A percentile compares a stretch with the other conserved stretches of the same genome.
Conservation (phyloP, 2,113 vertebrate species). For the Pluvialis apricaria region DNA sequence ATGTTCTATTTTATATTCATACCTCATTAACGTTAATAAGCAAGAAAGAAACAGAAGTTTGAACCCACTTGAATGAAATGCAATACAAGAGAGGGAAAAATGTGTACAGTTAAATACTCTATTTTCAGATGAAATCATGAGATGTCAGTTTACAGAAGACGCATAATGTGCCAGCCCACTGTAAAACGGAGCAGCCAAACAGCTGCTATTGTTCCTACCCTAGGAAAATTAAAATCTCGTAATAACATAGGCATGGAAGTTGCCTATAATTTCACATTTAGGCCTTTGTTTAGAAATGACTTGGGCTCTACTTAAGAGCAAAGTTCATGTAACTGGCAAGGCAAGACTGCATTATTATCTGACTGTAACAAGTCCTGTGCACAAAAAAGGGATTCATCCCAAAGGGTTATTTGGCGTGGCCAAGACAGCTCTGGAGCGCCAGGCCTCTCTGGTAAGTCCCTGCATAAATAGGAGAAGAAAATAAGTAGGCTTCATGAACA, state of each 20-base stretch:
- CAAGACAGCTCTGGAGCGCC: slow-evolving; percentile 10
- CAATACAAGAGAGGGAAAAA: neutral
- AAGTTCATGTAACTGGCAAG: slow-evolving; percentile 73
- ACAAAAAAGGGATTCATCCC: slow-evolving; percentile 77
- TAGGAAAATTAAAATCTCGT: slow-evolving; percentile 71
- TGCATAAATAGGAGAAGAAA: slow-evolving; percentile 48
- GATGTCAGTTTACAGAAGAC: neutral
- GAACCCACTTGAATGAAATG: neutral
- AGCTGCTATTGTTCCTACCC: slow-evolving; percentile 54
- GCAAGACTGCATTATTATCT: slow-evolving; percentile 64
- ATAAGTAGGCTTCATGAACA: slow-evolving; percentile 55
- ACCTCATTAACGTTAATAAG: slow-evolving; percentile 18
- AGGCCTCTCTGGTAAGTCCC: slow-evolving; percentile 33
- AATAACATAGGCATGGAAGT: slow-evolving; percentile 76
- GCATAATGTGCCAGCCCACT: neutral
- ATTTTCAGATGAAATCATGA: slow-evolving; percentile 30
- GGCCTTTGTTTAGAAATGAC: slow-evolving; percentile 69
- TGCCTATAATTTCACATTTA: slow-evolving; percentile 72
- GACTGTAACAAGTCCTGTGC: slow-evolving; percentile 42
- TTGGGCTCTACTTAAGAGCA: slow-evolving; percentile 49
- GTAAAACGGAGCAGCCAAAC: slow-evolving; percentile 54
- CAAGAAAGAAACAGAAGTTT: slow-evolving; percentile 23
- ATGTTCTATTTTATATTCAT: slow-evolving; percentile 17
- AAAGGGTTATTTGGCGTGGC: slow-evolving; percentile 56
- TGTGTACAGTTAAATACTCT: neutral